Conservation (phyloP, 2,888 invertebrate genomes). For the Dicyrtomina minuta region DNA sequence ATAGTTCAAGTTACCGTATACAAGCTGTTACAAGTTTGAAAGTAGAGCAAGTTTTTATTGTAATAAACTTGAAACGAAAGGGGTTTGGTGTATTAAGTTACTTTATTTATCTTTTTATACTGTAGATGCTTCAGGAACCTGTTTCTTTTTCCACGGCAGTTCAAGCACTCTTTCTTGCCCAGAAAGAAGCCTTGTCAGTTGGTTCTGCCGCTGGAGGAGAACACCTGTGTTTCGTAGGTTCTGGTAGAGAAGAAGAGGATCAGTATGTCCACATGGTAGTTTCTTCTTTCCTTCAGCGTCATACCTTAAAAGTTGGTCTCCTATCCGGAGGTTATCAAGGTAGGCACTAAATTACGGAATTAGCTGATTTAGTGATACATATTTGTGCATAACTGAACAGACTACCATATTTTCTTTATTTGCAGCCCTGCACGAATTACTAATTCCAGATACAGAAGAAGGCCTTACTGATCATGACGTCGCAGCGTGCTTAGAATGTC, state of each 20-base stretch:
- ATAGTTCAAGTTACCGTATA: too few species aligned
- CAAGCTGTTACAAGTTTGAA: too few species aligned
- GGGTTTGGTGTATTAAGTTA: not conserved
- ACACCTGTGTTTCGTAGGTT: constrained; percentile 74
- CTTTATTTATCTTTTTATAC: constrained; percentile 21
- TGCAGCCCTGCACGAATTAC: constrained; percentile 68
- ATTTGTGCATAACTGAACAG: too few species aligned
- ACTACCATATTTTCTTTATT: too few species aligned
- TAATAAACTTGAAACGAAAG: too few species aligned
- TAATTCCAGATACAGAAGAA: constrained; percentile 66
- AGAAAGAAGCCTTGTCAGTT: constrained; percentile 80
- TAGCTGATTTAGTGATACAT: not conserved
- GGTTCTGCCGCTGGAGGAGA: constrained; percentile 84
- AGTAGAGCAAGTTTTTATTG: too few species aligned
- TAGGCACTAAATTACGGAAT: constrained; percentile 50
- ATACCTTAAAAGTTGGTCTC: constrained; percentile 88
- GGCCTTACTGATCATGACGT: constrained; percentile 83
- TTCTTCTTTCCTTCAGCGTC: constrained; percentile 91
- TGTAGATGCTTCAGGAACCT: constrained; percentile 92
- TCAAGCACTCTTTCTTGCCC: constrained; percentile 85
- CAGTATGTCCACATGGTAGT: constrained; percentile 98
- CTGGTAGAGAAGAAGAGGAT: constrained; percentile 71
- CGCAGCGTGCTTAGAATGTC: constrained; percentile 76
- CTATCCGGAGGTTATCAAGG: constrained; percentile 84
- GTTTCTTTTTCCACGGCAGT: constrained; percentile 91